Evolutionary conservation across 2,888 invertebrate genomes (phyloP).

Genomic region (Ecliptopera silaceata): DNA sequence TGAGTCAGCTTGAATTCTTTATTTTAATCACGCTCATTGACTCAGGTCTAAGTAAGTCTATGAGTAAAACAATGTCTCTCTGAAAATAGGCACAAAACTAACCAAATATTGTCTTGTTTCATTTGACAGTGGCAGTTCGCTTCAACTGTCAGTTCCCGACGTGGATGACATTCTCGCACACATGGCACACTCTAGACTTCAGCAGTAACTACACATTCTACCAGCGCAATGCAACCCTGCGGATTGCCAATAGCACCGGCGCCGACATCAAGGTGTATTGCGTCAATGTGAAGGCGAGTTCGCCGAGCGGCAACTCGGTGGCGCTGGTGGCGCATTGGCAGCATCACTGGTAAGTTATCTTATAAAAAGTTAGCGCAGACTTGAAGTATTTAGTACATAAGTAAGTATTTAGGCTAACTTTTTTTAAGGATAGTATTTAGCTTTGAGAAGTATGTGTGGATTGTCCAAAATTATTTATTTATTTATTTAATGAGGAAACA

Average conservation of each 20-base stretch:
- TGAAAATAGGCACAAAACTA: background rate
- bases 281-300: conserved; percentile 84
- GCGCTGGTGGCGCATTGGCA: conserved; percentile 83
- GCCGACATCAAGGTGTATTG: conserved; percentile 87
- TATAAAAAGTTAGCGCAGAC: background rate
- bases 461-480: too few relatives aligned
- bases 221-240: conserved; percentile 89
- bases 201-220: conserved; percentile 93
- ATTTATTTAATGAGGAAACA: too few relatives aligned
- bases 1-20: too few relatives aligned
- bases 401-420: too few relatives aligned
- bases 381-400: too few relatives aligned
- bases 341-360: conserved; percentile 71
- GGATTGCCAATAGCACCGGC: conserved; percentile 85
- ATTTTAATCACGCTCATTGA: too few relatives aligned
- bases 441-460: too few relatives aligned
- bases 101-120: background rate
- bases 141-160: conserved; percentile 93
- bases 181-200: conserved; percentile 96
- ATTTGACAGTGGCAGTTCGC: conserved; percentile 84
- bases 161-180: conserved; percentile 92
- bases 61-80: too few relatives aligned
- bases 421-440: too few relatives aligned
- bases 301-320: conserved; percentile 75
- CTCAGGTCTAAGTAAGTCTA: too few relatives aligned